These are phyloP conservation scores for Macaria notata DNA, from an alignment of 2,888 invertebrate genomes.

Conservation along the genomic window DNA sequence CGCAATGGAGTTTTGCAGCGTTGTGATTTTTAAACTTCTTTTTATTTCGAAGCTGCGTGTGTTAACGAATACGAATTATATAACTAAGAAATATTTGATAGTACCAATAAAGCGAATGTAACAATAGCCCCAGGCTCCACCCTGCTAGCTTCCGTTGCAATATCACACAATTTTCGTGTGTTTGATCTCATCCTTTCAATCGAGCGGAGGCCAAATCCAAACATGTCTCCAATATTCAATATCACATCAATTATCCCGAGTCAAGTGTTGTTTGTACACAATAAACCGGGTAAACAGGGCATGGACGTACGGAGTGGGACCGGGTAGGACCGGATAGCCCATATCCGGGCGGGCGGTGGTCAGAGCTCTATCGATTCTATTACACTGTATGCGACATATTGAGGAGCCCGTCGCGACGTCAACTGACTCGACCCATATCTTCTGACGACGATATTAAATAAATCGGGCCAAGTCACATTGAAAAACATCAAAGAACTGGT, in stretches of 20 bases:
- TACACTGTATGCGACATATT: conserved; percentile 68
- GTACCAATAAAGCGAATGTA: no score
- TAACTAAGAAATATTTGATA: no score
- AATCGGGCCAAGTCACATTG: conserved; percentile 22
- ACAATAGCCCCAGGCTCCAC: no score
- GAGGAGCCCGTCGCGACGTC: conserved; percentile 50
- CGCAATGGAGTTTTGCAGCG: no score
- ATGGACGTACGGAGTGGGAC: conserved; percentile 59
- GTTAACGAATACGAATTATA: no score
- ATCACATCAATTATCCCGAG: conserved; percentile 41
- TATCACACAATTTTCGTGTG: no score
- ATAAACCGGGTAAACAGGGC: conserved; percentile 60
- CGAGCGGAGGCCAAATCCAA: conserved; percentile 14
- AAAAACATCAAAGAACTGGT: conserved; percentile 8
- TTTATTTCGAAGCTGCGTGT: no score
- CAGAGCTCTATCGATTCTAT: conserved; percentile 70
- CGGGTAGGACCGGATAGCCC: conserved; percentile 65
- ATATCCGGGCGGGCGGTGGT: conserved; percentile 63
- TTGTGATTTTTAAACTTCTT: no score
- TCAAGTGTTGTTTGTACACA: conserved; percentile 61
- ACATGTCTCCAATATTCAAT: conserved; percentile 33
- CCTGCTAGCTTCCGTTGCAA: no score
- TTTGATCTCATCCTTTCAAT: conserved; percentile 2
- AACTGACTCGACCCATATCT: conserved; percentile 39
- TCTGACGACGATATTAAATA: conserved; percentile 20